Evolutionary conservation across 2,888 invertebrate species (phyloP), one percentile per base, ranked within the genome.

Genomic region (Drosophila kambysellisi): DNA sequence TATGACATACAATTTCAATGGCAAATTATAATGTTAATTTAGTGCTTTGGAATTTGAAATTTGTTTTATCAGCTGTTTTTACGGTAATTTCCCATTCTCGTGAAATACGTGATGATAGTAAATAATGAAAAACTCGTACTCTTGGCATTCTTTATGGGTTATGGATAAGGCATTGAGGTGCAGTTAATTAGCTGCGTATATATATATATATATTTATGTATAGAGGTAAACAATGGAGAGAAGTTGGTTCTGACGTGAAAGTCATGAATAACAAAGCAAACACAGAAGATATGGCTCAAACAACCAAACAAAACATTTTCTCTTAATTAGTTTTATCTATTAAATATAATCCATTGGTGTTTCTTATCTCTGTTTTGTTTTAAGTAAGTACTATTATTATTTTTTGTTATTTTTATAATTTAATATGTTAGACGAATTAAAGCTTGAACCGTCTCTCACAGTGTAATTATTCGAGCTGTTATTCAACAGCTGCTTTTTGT

Each of bases 31-130:
- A 5, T 50, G 20, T 50, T 37, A 53, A 37, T 46, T 43, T 30
- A 57, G n/a, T 35, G 15, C 11, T n/a, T 20, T 68, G 30, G 9
- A 41, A 30, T 15, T 33, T 6, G 12, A 51, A 60, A 53, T 57
- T 9, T 57, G 62, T 64, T 60, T 67, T 79, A 75, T 82, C 80
- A 85, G 76, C 72, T 62, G 15, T 25, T 60, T 57, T 30, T 50
- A 17, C 9, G 50, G 29, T 50, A 50, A 30, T 17, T 50, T 25
- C 17, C 29, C 29, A 51, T 56, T 48, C 35, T 37, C 32, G 9
- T 35, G 4, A 2, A 62, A 74, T 11, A 73, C 50, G 74, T 66
- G 74, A 61, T 25, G 43, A 32, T 61, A 58, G n/a, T 33, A 48
- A 29, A 32, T 25, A 41, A 25, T 25, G 1, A 12, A 66, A 8